Percentiles rank a stretch among this genome's conserved stretches.
phyloP scores from a whole-genome alignment of 2,797 vertebrate genomes.

The Lacerta agilis region DNA sequence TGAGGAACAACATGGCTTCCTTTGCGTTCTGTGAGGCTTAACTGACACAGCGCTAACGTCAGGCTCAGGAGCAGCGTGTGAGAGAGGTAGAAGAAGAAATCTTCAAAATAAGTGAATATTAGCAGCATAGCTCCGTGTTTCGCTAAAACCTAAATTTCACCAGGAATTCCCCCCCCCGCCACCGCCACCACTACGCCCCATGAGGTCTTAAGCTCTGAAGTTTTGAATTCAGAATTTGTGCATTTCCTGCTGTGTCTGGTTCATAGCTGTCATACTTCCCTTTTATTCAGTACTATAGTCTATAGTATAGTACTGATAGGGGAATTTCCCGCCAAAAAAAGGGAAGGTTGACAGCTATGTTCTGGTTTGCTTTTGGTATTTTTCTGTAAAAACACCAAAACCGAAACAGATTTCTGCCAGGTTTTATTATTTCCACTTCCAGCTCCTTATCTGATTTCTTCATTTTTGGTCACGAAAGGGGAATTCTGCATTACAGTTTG shows the following conservation, averaged over 20 bases:
- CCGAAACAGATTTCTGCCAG: too few relatives aligned
- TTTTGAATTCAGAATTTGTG: too few relatives aligned
- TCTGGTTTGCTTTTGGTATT: neutral
- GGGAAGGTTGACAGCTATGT: too few relatives aligned
- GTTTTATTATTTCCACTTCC: neutral
- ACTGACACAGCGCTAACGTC: neutral
- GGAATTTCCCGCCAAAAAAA: too few relatives aligned
- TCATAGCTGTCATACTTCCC: too few relatives aligned
- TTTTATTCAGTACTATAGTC: too few relatives aligned
- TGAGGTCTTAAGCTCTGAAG: neutral
- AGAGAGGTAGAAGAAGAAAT: neutral
- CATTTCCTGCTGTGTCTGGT: neutral
- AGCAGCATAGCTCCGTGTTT: neutral
- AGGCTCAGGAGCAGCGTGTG: neutral
- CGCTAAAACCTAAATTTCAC: neutral
- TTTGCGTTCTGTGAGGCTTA: neutral
- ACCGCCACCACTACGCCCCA: too few relatives aligned
- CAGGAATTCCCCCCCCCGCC: neutral
- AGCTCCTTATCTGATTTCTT: neutral
- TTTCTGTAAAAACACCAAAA: neutral
- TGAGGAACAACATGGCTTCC: neutral
- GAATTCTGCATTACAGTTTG: neutral
- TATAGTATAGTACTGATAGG: too few relatives aligned
- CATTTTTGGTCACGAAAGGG: neutral
- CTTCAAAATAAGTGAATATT: neutral